Evolutionary conservation across 1,140 invertebrate species (phyloP), one percentile per base, ranked within the genome.

Genomic region (Apocrypta bakeri): DNA sequence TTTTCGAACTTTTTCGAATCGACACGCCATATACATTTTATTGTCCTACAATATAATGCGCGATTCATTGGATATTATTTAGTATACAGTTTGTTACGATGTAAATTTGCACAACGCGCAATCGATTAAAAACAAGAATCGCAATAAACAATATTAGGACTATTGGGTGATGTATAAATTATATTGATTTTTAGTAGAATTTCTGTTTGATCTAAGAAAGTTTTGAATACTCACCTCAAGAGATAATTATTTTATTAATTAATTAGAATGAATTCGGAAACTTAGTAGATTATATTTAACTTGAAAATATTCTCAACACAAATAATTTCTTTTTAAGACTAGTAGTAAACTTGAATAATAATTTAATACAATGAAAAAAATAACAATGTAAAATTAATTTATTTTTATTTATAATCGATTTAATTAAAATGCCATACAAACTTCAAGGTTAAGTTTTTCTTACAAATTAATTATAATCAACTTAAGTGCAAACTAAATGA

Each of bases 401-500:
- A 2, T 74, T 63, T 66, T 73, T 73, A 73, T 73, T 73, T 42
- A 42, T 73, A 73, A 24, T 42, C 7, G n/a, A 73, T 40, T 40
- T 0, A 42, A 73, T n/a, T 73, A 42, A 48, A 48, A 73, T 42
- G 21, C 37, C 71, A 73, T 73, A 73, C 71, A 73, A n/a, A 25
- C 33, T 33, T 24, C 17, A 42, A 73, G 37, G 12, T 24, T 48
- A 25, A 42, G 25, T n/a, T 73, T 56, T 73, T 27, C 1, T 73
- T 73, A 73, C 71, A 78, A 68, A 29, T 56, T 68, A 42, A 8
- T 78, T 69, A 66, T 78, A 27, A 68, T 61, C 29, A 77, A 77
- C 27, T 64, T 77, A 66, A 66, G 17, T 40, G 31, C 61, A 61
- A 42, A 78, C 1, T 40, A 29, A 68, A 14, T 29, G 14, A 8